phyloP scores from a whole-genome alignment of 2,113 vertebrate species.

The Burhinus oedicnemus region DNA sequence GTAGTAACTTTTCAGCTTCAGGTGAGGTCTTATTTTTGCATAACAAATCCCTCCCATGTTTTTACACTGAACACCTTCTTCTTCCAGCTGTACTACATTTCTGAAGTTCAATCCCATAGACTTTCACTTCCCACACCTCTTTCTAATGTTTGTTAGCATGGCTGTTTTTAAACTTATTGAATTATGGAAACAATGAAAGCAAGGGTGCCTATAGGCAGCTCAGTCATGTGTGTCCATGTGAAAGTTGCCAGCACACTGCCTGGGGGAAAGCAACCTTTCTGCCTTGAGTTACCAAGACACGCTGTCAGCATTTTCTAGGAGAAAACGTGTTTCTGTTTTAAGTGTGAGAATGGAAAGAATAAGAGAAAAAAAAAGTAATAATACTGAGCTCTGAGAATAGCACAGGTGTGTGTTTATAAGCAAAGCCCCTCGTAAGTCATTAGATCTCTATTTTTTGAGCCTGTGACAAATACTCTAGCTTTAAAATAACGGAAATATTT shows the following conservation, averaged over 20 bases:
- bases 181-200: conserved; percentile 12
- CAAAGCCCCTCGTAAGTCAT: neutral
- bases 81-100: neutral
- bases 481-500: conserved; percentile 27
- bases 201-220: conserved; percentile 16
- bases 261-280: conserved; percentile 36
- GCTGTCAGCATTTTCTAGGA: conserved; percentile 38
- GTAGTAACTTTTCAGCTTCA: neutral
- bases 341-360: conserved; percentile 26
- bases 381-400: neutral
- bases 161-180: conserved; percentile 3
- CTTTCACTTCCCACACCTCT: neutral
- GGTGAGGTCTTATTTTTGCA: neutral
- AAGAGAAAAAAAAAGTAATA: neutral
- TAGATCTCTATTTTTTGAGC: neutral
- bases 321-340: conserved; percentile 54
- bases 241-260: conserved; percentile 39
- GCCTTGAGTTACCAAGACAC: conserved; percentile 34
- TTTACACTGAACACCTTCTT: neutral
- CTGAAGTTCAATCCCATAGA: neutral
- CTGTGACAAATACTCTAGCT: neutral
- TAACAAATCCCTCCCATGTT: neutral
- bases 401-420: neutral
- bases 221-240: conserved; percentile 32
- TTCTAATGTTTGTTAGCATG: conserved; percentile 4